Percentiles rank a stretch among this genome's conserved stretches.
phyloP scores from a whole-genome alignment of 2,888 invertebrate species.

The Sphaeridia pumilis region DNA sequence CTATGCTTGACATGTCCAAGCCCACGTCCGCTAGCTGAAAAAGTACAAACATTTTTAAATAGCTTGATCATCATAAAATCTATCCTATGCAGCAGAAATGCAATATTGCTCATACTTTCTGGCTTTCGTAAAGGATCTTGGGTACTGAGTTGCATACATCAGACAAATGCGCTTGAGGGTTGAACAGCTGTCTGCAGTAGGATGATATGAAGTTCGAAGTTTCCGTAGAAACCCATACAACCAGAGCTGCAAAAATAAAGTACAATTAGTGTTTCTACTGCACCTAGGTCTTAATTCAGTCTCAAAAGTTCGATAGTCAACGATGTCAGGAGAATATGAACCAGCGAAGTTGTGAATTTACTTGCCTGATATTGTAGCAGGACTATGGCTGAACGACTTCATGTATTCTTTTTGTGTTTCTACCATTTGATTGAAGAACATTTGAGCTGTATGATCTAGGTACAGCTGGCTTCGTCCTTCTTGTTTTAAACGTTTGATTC shows the following conservation, averaged over 20 bases:
- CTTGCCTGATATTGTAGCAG: conserved; percentile 59
- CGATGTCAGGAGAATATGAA: too few relatives aligned
- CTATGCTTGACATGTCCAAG: conserved; percentile 79
- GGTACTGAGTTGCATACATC: conserved; percentile 76
- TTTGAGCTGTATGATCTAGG: conserved; percentile 65
- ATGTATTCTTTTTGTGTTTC: conserved; percentile 64
- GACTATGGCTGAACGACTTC: conserved; percentile 61
- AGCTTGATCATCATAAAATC: neutral
- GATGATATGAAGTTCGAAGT: conserved; percentile 65
- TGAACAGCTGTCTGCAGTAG: conserved; percentile 76
- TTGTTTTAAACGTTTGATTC: conserved; percentile 64
- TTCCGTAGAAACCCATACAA: conserved; percentile 84
- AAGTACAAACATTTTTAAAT: conserved; percentile 1
- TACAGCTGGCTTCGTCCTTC: conserved; percentile 70
- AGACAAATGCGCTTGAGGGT: conserved; percentile 72
- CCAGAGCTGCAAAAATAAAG: conserved; percentile 49
- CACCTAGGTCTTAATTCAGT: too few relatives aligned
- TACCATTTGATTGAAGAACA: conserved; percentile 69
- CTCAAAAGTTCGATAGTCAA: too few relatives aligned
- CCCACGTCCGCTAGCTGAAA: conserved; percentile 52
- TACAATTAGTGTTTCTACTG: too few relatives aligned
- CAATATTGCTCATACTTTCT: conserved; percentile 43
- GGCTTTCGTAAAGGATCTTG: conserved; percentile 62
- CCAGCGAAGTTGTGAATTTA: too few relatives aligned
- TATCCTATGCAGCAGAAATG: neutral